These are phyloP conservation scores for Geococcyx californianus DNA, from an alignment of 2,113 vertebrate genomes.

Conservation along the genomic window DNA sequence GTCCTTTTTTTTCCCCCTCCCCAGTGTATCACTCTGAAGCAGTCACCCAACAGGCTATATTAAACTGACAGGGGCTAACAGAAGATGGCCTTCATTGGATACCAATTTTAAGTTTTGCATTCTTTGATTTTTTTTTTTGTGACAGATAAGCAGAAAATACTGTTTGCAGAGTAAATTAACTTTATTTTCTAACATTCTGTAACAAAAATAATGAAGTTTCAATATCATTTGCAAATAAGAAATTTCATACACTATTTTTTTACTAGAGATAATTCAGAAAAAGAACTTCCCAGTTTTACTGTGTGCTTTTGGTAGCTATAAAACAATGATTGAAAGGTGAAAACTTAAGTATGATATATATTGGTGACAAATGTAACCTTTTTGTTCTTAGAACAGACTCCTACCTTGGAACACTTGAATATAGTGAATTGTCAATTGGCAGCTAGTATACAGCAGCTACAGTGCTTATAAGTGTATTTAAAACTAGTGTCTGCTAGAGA, in stretches of 20 bases:
- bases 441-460: not conserved
- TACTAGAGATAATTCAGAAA: not conserved
- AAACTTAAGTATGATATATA: not conserved
- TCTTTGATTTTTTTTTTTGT: not conserved
- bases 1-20: not conserved
- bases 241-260: not conserved
- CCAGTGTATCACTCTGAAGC: not conserved
- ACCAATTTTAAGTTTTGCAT: not conserved
- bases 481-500: fast-evolving
- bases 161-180: not conserved
- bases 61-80: not conserved
- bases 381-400: not conserved
- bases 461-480: not conserved
- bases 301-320: not conserved
- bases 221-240: not conserved
- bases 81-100: not conserved
- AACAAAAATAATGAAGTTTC: not conserved
- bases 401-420: not conserved
- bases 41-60: not conserved
- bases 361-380: not conserved
- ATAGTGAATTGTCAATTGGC: not conserved
- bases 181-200: not conserved
- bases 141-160: not conserved
- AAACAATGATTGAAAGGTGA: not conserved
- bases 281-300: not conserved